A percentile compares a stretch with the other conserved stretches of the same genome.
Conservation (phyloP, 2,888 invertebrate genomes). For the Osmoderma eremita region DNA sequence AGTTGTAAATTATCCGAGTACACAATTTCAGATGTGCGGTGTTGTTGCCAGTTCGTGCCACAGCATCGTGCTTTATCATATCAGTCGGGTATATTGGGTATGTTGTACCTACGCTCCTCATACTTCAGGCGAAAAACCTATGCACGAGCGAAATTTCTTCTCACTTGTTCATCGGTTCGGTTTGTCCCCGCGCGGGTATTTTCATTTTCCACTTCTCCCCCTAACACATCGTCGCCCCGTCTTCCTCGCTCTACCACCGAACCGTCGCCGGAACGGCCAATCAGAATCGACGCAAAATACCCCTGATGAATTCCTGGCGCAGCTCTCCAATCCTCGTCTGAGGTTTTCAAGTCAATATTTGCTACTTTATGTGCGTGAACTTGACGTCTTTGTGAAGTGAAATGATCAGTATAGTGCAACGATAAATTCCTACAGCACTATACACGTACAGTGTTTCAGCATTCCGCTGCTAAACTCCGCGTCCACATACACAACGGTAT, state of each 20-base stretch:
- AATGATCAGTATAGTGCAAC: conserved; percentile 59
- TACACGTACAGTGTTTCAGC: conserved; percentile 32
- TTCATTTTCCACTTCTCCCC: conserved; percentile 51
- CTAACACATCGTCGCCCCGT: conserved; percentile 42
- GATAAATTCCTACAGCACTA: conserved; percentile 58
- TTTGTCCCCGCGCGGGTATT: conserved; percentile 31
- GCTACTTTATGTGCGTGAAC: conserved; percentile 60
- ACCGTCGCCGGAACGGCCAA: conserved; percentile 47
- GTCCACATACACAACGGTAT: conserved; percentile 16
- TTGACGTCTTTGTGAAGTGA: conserved; percentile 59
- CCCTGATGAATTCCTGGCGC: conserved; percentile 56
- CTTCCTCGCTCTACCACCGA: conserved; percentile 30
- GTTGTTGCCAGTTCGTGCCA: neutral
- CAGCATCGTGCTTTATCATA: neutral
- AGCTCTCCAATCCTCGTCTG: conserved; percentile 62
- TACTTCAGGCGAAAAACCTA: conserved; percentile 6
- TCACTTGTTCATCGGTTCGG: conserved; percentile 37
- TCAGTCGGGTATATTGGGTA: too few species aligned
- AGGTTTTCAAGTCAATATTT: conserved; percentile 65
- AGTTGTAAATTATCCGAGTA: conserved; percentile 54
- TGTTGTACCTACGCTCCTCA: conserved; percentile 1
- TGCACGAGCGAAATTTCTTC: conserved; percentile 27
- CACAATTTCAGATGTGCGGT: conserved; percentile 45
- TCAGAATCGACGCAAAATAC: conserved; percentile 52
- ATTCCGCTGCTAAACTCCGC: conserved; percentile 7